These are phyloP conservation scores for Ochropleura plecta DNA, from an alignment of 2,888 invertebrate species.

Conservation along the genomic window DNA sequence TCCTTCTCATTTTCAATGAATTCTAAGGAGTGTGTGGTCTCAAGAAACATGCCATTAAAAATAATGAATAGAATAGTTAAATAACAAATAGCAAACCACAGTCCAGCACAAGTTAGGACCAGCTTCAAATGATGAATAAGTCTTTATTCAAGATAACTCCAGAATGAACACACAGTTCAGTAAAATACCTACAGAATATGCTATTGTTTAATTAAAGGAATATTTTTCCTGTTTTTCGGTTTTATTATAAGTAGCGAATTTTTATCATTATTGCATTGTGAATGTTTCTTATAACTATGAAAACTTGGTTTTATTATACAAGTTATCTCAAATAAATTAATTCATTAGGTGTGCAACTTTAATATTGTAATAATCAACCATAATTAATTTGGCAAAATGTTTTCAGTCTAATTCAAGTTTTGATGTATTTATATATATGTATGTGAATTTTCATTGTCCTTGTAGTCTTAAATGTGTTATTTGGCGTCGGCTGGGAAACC, in stretches of 20 bases:
- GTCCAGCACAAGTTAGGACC: constrained; percentile 9
- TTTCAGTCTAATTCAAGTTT: neutral
- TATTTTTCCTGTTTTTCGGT: constrained; percentile 39
- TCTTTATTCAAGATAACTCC: constrained; percentile 10
- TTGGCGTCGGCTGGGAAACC: neutral
- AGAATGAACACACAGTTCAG: constrained; percentile 1
- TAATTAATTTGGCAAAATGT: neutral
- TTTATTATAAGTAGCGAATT: neutral
- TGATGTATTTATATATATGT: neutral
- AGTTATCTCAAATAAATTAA: no score
- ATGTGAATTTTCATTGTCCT: neutral
- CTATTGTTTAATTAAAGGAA: constrained; percentile 17
- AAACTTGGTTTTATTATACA: no score
- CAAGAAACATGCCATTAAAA: constrained; percentile 5
- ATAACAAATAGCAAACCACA: constrained; percentile 20
- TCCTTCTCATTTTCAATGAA: neutral
- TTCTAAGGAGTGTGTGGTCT: neutral
- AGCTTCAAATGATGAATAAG: constrained; percentile 15
- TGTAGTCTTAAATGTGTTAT: neutral
- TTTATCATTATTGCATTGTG: neutral
- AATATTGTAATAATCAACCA: neutral
- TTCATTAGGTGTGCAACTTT: neutral
- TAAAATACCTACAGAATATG: neutral
- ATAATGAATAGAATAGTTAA: neutral
- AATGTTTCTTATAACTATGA: no score